Evolutionary conservation across 2,113 vertebrate species (phyloP).

Genomic region (Nettapus auritus): DNA sequence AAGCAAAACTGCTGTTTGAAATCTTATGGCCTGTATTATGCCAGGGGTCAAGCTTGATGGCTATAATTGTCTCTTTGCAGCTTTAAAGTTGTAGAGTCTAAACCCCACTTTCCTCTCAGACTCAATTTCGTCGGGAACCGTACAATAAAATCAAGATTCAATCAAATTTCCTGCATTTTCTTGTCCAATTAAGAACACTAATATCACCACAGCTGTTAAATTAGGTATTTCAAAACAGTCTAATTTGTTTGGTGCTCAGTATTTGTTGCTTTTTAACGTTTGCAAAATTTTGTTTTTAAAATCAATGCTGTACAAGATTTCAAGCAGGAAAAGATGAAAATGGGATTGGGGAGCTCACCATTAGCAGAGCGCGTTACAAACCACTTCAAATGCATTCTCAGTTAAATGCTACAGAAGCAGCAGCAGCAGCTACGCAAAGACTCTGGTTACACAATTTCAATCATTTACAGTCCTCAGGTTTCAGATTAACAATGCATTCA

Average conservation of each 20-base stretch:
- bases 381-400: background rate
- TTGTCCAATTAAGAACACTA: slow-evolving; percentile 44
- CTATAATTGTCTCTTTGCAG: background rate
- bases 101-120: slow-evolving; percentile 20
- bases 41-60: background rate
- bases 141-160: slow-evolving; percentile 56
- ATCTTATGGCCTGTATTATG: background rate
- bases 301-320: slow-evolving; percentile 36
- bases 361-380: background rate
- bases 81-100: background rate
- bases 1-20: background rate
- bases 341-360: slow-evolving; percentile 3
- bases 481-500: slow-evolving; percentile 25
- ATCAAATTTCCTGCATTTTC: slow-evolving; percentile 59
- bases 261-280: slow-evolving; percentile 23
- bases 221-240: slow-evolving; percentile 3
- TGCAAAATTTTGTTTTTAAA: background rate
- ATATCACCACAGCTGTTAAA: slow-evolving; percentile 31
- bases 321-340: background rate
- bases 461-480: slow-evolving; percentile 53
- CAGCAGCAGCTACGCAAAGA: background rate
- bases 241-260: slow-evolving; percentile 21
- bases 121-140: slow-evolving; percentile 59
- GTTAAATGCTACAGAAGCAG: background rate
- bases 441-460: slow-evolving; percentile 34